A percentile compares a stretch with the other conserved stretches of the same genome.
Conservation (phyloP, 2,888 invertebrate genomes). For the Ochropleura leucogaster region DNA sequence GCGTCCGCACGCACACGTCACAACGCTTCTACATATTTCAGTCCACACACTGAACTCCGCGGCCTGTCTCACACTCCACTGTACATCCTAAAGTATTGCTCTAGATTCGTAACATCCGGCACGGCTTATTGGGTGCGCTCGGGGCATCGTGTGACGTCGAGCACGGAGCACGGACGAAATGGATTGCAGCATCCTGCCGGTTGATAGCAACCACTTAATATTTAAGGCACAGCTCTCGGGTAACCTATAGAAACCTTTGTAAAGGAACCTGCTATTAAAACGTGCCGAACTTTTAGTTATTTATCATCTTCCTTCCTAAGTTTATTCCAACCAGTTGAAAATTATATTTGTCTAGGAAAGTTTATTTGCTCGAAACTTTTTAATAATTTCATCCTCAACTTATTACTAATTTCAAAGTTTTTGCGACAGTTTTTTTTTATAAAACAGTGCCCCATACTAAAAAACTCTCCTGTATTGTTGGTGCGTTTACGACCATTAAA, state of each 20-base stretch:
- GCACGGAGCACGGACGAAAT: constrained; percentile 13
- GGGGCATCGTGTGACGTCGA: background rate
- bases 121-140: background rate
- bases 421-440: no score
- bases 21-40: background rate
- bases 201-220: constrained; percentile 36
- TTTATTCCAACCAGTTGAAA: background rate
- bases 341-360: background rate
- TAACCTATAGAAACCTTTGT: background rate
- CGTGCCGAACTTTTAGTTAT: background rate
- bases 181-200: constrained; percentile 1
- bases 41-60: background rate
- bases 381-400: background rate
- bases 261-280: constrained; percentile 6
- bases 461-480: no score
- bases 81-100: background rate
- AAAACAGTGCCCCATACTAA: no score
- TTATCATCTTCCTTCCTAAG: background rate
- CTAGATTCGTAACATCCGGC: constrained; percentile 7
- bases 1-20: background rate
- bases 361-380: background rate
- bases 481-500: no score
- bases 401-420: no score
- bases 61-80: background rate
- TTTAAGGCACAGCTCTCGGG: constrained; percentile 20